Conservation (phyloP, 2,797 vertebrate species). For the Octomys mimax region DNA sequence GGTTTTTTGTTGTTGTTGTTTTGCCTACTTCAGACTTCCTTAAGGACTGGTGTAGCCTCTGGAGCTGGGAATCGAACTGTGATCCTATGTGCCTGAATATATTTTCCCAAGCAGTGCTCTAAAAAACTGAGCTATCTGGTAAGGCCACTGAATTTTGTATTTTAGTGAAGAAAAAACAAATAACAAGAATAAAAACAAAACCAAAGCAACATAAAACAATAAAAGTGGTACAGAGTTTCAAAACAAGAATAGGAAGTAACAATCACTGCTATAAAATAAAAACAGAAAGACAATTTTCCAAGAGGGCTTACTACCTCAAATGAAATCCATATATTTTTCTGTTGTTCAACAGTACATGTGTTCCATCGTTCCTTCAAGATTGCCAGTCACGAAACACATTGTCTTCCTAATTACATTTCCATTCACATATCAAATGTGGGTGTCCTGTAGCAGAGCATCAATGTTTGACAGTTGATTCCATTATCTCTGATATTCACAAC, state of each 20-base stretch:
- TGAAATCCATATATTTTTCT: neutral
- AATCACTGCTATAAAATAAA: neutral
- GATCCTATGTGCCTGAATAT: no score
- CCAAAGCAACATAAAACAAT: no score
- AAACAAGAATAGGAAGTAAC: no score
- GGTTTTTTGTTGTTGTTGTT: no score
- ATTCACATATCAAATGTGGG: neutral
- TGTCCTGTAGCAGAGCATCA: conserved; percentile 53
- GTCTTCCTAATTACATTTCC: neutral
- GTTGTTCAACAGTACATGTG: neutral
- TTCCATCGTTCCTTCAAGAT: neutral
- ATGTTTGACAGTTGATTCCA: conserved; percentile 83
- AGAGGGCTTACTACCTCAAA: neutral
- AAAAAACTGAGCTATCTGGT: no score
- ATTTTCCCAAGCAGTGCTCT: no score
- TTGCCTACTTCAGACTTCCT: no score
- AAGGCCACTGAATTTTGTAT: neutral
- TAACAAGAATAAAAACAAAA: no score
- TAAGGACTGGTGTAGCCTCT: no score
- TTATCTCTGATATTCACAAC: conserved; percentile 84
- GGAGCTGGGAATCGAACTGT: no score
- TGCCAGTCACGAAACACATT: neutral
- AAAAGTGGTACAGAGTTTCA: no score
- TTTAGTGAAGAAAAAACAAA: no score
- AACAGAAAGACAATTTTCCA: neutral